Conservation (phyloP, 2,888 invertebrate genomes). For the Monochamus alternatus region DNA sequence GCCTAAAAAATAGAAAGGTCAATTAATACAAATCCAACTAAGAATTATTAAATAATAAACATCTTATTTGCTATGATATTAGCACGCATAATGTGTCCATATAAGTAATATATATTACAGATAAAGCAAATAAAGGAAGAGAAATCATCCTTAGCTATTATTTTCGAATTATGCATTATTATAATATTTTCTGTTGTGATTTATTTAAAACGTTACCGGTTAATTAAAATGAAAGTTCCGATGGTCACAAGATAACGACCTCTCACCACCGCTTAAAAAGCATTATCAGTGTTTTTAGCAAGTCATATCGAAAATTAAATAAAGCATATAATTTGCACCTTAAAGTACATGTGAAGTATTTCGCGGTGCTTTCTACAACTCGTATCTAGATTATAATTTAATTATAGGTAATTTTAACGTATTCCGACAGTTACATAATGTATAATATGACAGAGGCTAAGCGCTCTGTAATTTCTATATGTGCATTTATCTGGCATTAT, state of each 20-base stretch:
- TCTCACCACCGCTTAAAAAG: conserved; percentile 19
- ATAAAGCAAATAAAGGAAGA: conserved; percentile 5
- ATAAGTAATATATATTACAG: not conserved
- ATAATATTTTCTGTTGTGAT: conserved; percentile 9
- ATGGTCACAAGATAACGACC: conserved; percentile 5
- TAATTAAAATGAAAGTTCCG: conserved; percentile 25
- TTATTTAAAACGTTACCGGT: conserved; percentile 17
- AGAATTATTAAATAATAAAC: not conserved
- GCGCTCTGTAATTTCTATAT: too few species aligned
- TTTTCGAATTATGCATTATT: conserved; percentile 11
- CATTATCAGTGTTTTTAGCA: conserved; percentile 15
- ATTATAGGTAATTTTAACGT: not conserved
- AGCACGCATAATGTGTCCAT: not conserved
- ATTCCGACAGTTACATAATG: too few species aligned
- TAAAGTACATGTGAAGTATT: not conserved
- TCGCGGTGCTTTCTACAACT: not conserved
- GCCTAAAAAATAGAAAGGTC: not conserved
- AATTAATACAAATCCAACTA: not conserved
- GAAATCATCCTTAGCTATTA: conserved; percentile 1
- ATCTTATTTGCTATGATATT: not conserved
- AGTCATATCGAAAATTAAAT: conserved; percentile 15
- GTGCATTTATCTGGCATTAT: too few species aligned
- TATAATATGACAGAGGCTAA: too few species aligned
- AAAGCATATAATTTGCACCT: not conserved
- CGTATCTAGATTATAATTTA: not conserved